Conservation (phyloP, 2,113 vertebrate species). For the Mormyrus iriodes region DNA sequence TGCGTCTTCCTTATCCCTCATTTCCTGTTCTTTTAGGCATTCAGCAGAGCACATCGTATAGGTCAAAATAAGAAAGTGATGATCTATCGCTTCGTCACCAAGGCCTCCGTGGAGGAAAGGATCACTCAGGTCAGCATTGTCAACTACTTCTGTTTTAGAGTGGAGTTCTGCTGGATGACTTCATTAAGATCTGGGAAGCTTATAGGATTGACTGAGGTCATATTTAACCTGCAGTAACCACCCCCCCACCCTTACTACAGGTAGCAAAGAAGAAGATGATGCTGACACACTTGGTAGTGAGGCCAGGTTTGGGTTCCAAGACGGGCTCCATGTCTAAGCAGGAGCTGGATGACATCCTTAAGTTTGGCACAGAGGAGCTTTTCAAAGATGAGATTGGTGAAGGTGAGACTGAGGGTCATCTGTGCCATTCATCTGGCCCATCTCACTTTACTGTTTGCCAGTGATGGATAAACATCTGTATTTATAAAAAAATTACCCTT, state of each 20-base stretch:
- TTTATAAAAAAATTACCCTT: neutral
- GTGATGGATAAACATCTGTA: neutral
- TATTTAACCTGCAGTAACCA: neutral
- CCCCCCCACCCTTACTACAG: constrained; percentile 29
- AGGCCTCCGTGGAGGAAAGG: constrained; percentile 93
- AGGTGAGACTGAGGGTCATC: constrained; percentile 48
- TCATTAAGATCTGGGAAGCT: neutral
- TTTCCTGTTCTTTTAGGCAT: constrained; percentile 64
- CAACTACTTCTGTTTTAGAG: neutral
- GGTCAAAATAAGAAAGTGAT: constrained; percentile 98
- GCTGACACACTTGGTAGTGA: constrained; percentile 93
- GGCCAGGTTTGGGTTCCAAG: constrained; percentile 91
- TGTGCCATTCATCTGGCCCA: neutral
- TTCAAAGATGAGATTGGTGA: constrained; percentile 90
- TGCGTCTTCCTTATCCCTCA: neutral
- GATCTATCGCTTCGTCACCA: constrained; percentile 98
- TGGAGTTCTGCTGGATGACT: neutral
- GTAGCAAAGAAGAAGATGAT: constrained; percentile 99
- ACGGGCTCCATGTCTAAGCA: constrained; percentile 98
- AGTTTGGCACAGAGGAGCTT: constrained; percentile 93
- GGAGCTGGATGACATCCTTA: constrained; percentile 95
- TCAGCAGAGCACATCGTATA: constrained; percentile 95
- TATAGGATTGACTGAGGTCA: neutral
- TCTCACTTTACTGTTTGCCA: neutral
- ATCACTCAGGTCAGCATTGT: constrained; percentile 76